Conservation (phyloP, 2,797 vertebrate genomes). For the Chrysocyon brachyurus region DNA sequence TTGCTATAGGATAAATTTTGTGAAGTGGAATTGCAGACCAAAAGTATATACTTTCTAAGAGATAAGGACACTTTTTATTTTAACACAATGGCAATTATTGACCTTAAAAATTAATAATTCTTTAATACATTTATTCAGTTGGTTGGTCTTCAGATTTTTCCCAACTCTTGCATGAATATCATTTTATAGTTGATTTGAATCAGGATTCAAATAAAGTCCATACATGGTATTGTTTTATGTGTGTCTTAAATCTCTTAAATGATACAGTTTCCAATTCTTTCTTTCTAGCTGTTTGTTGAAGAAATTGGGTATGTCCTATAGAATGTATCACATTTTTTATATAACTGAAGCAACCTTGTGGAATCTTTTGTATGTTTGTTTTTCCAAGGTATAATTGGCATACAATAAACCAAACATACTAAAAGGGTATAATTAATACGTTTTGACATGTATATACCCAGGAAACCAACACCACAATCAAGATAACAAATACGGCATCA, state of each 20-base stretch:
- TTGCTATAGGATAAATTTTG: constrained; percentile 19
- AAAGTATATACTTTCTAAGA: neutral
- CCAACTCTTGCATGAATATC: neutral
- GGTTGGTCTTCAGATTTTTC: neutral
- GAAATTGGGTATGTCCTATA: neutral
- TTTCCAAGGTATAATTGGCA: neutral
- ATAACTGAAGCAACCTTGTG: neutral
- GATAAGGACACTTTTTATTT: neutral
- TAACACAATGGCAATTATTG: neutral
- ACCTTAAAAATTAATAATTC: constrained; percentile 28
- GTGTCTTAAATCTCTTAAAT: neutral
- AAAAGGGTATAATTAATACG: neutral
- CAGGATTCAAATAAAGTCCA: neutral
- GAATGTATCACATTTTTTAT: constrained; percentile 20
- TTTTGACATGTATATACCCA: neutral
- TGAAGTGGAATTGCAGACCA: neutral
- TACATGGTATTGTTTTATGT: neutral
- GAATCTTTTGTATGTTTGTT: neutral
- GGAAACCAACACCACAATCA: neutral
- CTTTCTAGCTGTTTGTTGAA: constrained; percentile 3
- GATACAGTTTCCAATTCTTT: neutral
- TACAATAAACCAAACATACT: neutral
- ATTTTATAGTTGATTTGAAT: constrained; percentile 32
- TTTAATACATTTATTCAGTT: neutral
- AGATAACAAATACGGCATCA: neutral